Conservation (phyloP, 2,797 vertebrate genomes). For the Acrocephalus scirpaceus region DNA sequence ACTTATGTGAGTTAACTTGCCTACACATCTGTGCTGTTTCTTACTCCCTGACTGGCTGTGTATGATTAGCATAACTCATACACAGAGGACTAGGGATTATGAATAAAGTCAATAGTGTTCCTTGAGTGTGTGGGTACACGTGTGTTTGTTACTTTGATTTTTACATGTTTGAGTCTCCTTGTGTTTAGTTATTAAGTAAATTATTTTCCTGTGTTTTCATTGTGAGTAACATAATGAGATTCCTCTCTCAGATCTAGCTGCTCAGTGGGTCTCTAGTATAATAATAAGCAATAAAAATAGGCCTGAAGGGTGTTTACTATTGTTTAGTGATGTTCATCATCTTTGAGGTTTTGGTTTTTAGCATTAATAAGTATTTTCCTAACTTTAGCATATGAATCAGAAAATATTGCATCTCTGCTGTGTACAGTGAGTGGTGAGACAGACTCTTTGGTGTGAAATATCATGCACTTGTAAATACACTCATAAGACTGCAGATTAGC, state of each 20-base stretch:
- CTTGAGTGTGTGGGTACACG: neutral
- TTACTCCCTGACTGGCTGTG: neutral
- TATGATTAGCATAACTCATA: neutral
- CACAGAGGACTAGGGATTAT: neutral
- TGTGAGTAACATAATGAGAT: neutral
- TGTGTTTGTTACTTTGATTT: neutral
- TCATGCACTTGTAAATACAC: neutral
- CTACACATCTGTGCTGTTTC: neutral
- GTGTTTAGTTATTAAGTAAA: neutral
- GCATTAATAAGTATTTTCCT: neutral
- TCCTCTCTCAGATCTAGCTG: neutral
- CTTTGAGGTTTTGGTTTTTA: neutral
- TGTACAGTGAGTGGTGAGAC: neutral
- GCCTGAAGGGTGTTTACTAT: neutral
- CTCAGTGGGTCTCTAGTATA: neutral
- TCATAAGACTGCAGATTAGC: conserved; percentile 12
- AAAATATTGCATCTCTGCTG: neutral
- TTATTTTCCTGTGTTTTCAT: neutral
- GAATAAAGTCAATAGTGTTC: neutral
- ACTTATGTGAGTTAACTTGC: neutral
- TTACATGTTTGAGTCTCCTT: neutral
- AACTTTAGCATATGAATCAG: neutral
- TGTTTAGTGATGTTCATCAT: neutral
- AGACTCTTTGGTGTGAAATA: conserved; percentile 23
- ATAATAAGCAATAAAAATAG: neutral